Evolutionary conservation across 2,888 invertebrate genomes (phyloP), one percentile per base, ranked within the genome.

Genomic region (Sceliomorpha sp.): DNA sequence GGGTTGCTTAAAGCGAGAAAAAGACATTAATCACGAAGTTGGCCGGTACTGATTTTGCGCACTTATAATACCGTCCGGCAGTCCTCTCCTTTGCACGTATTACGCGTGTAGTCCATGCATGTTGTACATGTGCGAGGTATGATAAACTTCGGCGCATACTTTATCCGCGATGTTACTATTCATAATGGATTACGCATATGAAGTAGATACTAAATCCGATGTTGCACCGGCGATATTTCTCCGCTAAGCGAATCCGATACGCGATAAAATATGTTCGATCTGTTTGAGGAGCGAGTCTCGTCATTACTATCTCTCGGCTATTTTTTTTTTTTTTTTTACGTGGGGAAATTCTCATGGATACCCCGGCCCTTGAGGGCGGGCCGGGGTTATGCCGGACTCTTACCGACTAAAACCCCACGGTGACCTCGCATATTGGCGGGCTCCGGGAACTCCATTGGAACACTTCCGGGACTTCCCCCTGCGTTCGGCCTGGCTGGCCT

Each of bases 11-110:
- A 44, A 63, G 50, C n/a, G 36, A 27, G 50, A 27, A 50, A 64
- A 44, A 44, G 17, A 32, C 56, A 64, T 64, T 64, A 56, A 64
- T 64, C 64, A 64, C n/a, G 27, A 56, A 40, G 32, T 48, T 53
- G 53, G 36, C 27, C 14, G 20, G 29, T 15, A 31, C 42, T 63
- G 62, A 55, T 55, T 63, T 63, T 47, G 3, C 39, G 34, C 9
- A 31, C 42, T 37, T 29, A 47, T 51, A 60, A 12, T 42, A 26
- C 32, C 1, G 13, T 29, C 31, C 26, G 44, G 39, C 39, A 36
- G 53, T 10, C n/a, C n/a, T 13, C 8, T 32, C 7, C 36, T 32
- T 29, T 24, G 26, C 14, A 0, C 27, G 27, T 39, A 58, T 58
- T 40, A 40, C 31, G 8, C 20, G 17, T 36, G 44, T 44, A 31